Conservation (phyloP, 2,113 vertebrate species). For the Panthera leo region DNA sequence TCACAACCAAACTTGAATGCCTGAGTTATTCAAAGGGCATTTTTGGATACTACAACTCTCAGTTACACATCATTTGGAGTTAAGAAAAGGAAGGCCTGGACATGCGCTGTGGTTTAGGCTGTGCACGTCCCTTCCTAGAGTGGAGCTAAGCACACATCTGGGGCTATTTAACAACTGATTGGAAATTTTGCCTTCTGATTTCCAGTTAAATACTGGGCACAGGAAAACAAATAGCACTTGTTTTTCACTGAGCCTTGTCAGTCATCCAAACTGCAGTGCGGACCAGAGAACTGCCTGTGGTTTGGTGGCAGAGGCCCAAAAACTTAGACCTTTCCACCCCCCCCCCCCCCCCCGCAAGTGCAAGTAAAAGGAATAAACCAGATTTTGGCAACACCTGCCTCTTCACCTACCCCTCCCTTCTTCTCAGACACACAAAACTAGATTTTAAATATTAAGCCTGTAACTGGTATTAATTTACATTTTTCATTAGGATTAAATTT, state of each 20-base stretch:
- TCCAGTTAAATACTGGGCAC: conserved; percentile 89
- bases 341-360: conserved; percentile 6
- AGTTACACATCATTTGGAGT: conserved; percentile 66
- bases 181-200: conserved; percentile 89
- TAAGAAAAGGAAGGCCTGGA: conserved; percentile 69
- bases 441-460: conserved; percentile 76
- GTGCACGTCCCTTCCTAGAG: conserved; percentile 73
- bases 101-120: conserved; percentile 66
- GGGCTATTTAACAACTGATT: conserved; percentile 88
- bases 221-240: conserved; percentile 92
- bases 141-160: conserved; percentile 84
- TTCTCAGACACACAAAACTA: conserved; percentile 73
- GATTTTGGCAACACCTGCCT: conserved; percentile 65
- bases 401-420: not conserved
- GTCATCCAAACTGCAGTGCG: conserved; percentile 85
- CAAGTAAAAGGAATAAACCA: conserved; percentile 80
- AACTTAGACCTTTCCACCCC: conserved; percentile 78
- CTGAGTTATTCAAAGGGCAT: conserved; percentile 73
- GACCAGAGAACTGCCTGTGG: conserved; percentile 84
- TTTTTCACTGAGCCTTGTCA: conserved; percentile 89
- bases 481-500: conserved; percentile 74
- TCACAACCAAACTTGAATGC: conserved; percentile 37
- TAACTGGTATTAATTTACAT: conserved; percentile 66
- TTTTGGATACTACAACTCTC: conserved; percentile 63
- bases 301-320: conserved; percentile 85